Percentiles rank a stretch among this genome's conserved stretches.
Evolutionary conservation across 2,113 vertebrate species (phyloP).

Genomic region (Rhinopithecus roxellana): DNA sequence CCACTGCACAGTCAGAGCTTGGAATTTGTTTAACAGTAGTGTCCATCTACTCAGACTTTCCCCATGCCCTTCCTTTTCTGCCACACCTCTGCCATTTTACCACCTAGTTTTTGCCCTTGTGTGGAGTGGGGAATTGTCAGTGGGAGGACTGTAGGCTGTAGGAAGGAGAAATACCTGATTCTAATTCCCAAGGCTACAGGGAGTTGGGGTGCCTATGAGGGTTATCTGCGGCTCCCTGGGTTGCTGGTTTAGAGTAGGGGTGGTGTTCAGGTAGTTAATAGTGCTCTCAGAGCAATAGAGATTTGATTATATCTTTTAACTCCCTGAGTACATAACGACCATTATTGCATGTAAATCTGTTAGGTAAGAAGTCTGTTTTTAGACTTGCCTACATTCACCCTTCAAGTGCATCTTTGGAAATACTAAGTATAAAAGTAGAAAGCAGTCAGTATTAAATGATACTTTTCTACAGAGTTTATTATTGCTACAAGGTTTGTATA

Average conservation of each 20-base stretch:
- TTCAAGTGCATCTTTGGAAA: slow-evolving; percentile 9
- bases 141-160: background rate
- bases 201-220: background rate
- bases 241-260: background rate
- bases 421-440: background rate
- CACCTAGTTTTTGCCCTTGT: background rate
- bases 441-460: background rate
- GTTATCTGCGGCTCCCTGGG: background rate
- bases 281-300: background rate
- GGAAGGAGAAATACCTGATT: background rate
- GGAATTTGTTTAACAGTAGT: background rate
- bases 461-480: slow-evolving; percentile 1
- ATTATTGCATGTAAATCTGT: background rate
- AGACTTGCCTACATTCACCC: background rate
- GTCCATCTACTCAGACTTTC: background rate
- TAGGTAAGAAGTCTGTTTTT: background rate
- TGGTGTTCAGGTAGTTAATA: background rate
- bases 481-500: background rate
- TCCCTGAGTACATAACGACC: background rate
- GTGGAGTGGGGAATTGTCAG: background rate
- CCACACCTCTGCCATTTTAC: background rate
- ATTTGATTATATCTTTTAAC: background rate
- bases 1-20: background rate
- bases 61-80: background rate
- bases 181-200: background rate